phyloP scores from a whole-genome alignment of 1,140 invertebrate genomes.

The Neelides sp. region DNA sequence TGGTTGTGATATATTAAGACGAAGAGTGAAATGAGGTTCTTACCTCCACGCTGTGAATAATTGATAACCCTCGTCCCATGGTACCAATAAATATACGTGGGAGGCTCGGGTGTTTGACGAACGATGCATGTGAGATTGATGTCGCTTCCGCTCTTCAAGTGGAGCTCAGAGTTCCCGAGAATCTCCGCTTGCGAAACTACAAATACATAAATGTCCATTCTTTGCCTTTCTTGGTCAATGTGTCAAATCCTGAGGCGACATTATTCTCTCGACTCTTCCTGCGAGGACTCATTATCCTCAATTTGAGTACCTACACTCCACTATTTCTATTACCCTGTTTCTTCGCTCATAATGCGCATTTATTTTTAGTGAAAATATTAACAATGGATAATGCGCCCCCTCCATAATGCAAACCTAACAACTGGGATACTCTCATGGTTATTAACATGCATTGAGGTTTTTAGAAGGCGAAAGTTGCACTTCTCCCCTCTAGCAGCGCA shows the following conservation, averaged over 20 bases:
- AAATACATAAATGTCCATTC: constrained; percentile 36
- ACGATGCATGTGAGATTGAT: constrained; percentile 81
- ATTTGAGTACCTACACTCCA: background rate
- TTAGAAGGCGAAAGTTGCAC: too few relatives aligned
- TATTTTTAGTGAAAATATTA: background rate
- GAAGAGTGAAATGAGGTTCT: constrained; percentile 3
- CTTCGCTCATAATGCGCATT: background rate
- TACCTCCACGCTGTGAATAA: constrained; percentile 61
- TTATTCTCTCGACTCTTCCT: too few relatives aligned
- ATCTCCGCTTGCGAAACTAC: constrained; percentile 80
- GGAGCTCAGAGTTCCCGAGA: constrained; percentile 65
- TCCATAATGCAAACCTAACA: too few relatives aligned
- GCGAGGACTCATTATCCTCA: too few relatives aligned
- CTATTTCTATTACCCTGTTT: background rate
- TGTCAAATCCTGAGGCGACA: background rate
- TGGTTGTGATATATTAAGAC: too few relatives aligned
- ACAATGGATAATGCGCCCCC: too few relatives aligned
- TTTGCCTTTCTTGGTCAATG: background rate
- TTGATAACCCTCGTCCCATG: constrained; percentile 73
- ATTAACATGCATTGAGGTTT: too few relatives aligned
- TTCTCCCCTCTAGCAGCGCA: too few relatives aligned
- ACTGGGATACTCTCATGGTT: too few relatives aligned
- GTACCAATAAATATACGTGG: constrained; percentile 83
- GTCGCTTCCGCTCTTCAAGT: constrained; percentile 74
- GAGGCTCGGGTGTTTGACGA: constrained; percentile 70